Evolutionary conservation across 2,797 vertebrate genomes (phyloP), one percentile per base, ranked within the genome.

Genomic region (Hydrolagus colliei): DNA sequence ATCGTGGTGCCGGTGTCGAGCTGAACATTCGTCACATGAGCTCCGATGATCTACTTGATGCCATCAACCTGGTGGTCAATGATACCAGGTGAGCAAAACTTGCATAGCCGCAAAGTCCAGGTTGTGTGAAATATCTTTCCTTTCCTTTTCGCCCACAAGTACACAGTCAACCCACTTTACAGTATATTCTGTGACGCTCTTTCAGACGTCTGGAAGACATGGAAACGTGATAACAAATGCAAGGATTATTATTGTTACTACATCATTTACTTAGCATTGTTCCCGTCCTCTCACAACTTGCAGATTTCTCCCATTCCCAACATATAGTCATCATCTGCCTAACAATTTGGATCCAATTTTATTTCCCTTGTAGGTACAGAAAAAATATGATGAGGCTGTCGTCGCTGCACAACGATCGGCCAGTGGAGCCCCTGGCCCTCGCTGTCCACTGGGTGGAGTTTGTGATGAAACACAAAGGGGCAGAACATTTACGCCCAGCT

Each of bases 371-470:
- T 89, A 99, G 97, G 87, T 98, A 97, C 88, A 98, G 96, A 88
- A 94, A 96, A 85, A 97, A 93, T 73, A 90, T 97, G 87, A 88
- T 92, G 92, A 95, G 86, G 86, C 94, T 98, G 59, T 97, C 97
- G 0, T 92, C 91, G 1, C 91, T 97, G 62, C 97, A 98, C 88
- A 96, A 94, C 0, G 97, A 97, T 90, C 95, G 95, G 0, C 95
- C 94, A 0, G 68, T 94, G 0, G 92, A 95, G 63, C 96, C 97
- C 0, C 89, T 98, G 14, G 95, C 97, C 86, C 94, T 99, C 63
- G 96, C 97, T 0, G 96, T 97, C 85, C 94, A 93, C 91, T 99
- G 97, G 97, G 96, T 96, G n/a, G 97, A 99, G 88, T 98, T 95
- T 72, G 97, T 95, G 73, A 98, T 99, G 97, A 92, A 92, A 85